These are phyloP conservation scores for Homarus americanus DNA, from an alignment of 1,140 invertebrate genomes.

Conservation along the genomic window DNA sequence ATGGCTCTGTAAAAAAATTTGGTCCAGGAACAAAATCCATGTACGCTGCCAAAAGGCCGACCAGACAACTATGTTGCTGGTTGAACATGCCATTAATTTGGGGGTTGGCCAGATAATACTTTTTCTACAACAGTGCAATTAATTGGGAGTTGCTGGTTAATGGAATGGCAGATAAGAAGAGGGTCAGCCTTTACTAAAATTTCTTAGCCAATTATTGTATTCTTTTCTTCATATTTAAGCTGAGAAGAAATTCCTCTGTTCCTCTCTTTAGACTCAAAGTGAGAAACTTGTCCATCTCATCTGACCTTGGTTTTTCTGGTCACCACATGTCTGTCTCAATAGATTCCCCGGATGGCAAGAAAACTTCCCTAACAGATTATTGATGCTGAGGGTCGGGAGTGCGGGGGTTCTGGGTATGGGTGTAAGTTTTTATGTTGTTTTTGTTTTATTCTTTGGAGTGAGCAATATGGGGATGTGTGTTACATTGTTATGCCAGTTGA, in stretches of 20 bases:
- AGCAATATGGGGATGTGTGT: neutral
- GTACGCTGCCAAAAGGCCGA: too few species aligned
- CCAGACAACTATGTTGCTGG: too few species aligned
- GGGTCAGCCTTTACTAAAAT: neutral
- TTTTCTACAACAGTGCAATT: too few species aligned
- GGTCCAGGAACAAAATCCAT: too few species aligned
- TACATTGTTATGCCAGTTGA: too few species aligned
- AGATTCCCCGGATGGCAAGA: conserved; percentile 37
- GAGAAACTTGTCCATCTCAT: neutral
- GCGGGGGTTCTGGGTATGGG: conserved; percentile 29
- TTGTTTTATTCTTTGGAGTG: neutral
- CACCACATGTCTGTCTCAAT: conserved; percentile 52
- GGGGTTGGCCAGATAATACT: too few species aligned
- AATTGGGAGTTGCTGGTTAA: too few species aligned
- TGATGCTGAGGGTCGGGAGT: conserved; percentile 51
- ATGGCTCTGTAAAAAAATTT: too few species aligned
- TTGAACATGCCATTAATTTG: too few species aligned
- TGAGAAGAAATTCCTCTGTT: neutral
- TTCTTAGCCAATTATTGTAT: neutral
- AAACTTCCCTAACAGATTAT: conserved; percentile 31
- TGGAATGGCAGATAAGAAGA: too few species aligned
- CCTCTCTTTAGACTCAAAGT: neutral
- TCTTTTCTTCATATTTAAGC: neutral
- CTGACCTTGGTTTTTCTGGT: conserved; percentile 17
- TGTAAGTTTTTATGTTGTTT: conserved; percentile 37